Conservation (phyloP, 2,797 vertebrate species). For the Periparus ater region DNA sequence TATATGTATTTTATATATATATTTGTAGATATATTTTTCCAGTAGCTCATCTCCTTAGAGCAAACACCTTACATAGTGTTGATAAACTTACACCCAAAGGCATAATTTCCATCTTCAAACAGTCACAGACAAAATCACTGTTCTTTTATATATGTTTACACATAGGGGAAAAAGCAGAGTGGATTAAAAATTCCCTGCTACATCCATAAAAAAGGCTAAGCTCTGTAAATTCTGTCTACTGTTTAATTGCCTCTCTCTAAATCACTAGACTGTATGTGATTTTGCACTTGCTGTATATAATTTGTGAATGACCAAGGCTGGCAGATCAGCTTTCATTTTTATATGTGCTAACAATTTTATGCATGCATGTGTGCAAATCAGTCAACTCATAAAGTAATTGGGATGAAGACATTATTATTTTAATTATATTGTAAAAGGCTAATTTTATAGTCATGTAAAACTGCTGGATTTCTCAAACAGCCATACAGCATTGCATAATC, state of each 20-base stretch:
- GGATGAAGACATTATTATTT: not conserved
- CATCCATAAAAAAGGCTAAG: not conserved
- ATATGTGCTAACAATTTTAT: not conserved
- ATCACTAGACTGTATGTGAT: not conserved
- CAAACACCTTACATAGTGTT: not conserved
- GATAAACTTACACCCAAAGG: not conserved
- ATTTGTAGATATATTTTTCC: not conserved
- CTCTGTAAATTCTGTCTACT: not conserved
- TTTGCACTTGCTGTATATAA: not conserved
- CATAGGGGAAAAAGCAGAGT: not conserved
- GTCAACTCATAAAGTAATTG: not conserved
- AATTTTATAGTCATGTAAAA: conserved; percentile 23
- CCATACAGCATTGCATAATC: not conserved
- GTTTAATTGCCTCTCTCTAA: not conserved
- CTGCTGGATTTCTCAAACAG: not conserved
- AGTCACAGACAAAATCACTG: not conserved
- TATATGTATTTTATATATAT: too few relatives aligned
- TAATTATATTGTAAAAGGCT: conserved; percentile 16
- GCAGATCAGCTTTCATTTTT: not conserved
- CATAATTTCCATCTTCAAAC: not conserved
- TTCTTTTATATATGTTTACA: not conserved
- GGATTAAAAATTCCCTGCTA: not conserved
- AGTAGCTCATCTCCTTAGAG: not conserved
- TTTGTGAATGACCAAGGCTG: not conserved
- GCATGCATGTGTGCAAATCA: not conserved